Evolutionary conservation across 64 coral and sea anemone species (phyloP), one percentile per base, ranked within the genome.

Genomic region (Anthopleura sola): DNA sequence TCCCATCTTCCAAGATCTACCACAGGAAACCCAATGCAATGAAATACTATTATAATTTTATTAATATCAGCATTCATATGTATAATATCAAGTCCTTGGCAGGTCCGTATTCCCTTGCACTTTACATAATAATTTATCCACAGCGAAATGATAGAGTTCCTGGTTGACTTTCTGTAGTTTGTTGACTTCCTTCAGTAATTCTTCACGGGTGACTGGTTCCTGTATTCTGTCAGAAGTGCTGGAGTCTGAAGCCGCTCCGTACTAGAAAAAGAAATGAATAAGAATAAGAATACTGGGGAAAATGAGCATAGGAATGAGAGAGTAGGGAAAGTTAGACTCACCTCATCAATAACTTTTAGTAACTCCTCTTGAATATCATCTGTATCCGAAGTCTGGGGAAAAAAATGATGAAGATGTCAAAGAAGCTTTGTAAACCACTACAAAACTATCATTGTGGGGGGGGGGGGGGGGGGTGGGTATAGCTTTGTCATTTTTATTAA

Each of bases 121-220:
- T 64, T 90, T 68, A 76, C 47, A 62, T 29, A 91, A 64, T 0
- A 91, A 53, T 77, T 86, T 83, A 3, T 86, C 84, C 16, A 91
- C 89, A 32, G 89, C 89, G 23, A 86, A 91, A 53, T 78, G 46
- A 64, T 91, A 91, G 66, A 91, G 83, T 16, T 91, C 74, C 51
- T 47, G 84, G 89, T 91, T 91, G 8, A 91, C 75, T 74, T 74
- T 77, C 60, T 86, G 66, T 16, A 86, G 53, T 16, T 82, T 60
- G 39, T 81, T 40, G 13, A 91, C 77, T 86, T 91, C 75, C 18
- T 86, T 60, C 46, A 86, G 20, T 4, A 91, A 53, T 49, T 91
- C 89, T 16, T 48, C 66, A 71, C 5, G 66, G 12, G 66, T 18
- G 15, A 34, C 29, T 15, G 14, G 28, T 31, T 71, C 14, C 10